Conservation (phyloP, 1,140 invertebrate genomes). For the Cherax quadricarinatus region DNA sequence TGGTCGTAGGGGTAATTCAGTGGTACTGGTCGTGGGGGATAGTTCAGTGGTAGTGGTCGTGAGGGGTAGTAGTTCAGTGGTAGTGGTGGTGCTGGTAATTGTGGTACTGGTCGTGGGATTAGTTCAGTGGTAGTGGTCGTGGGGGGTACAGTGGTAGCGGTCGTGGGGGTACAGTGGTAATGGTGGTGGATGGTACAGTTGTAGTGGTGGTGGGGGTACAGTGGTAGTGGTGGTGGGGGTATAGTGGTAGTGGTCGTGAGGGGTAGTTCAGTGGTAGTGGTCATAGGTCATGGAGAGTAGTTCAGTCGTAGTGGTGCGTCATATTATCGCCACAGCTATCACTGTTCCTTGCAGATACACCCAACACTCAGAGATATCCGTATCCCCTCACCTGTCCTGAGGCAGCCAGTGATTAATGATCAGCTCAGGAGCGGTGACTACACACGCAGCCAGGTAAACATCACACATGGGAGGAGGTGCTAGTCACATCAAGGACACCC, state of each 20-base stretch:
- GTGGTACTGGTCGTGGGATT: not conserved
- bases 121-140: no score
- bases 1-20: no score
- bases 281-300: not conserved
- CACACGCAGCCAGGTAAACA: conserved; percentile 9
- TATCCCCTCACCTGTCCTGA: not conserved
- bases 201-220: no score
- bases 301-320: no score
- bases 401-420: not conserved
- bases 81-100: not conserved
- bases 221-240: not conserved
- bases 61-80: no score
- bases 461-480: conserved; percentile 1
- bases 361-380: not conserved
- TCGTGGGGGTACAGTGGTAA: not conserved
- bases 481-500: conserved; percentile 4
- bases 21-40: not conserved
- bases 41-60: no score
- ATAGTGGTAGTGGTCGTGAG: not conserved
- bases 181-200: not conserved
- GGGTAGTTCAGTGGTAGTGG: no score
- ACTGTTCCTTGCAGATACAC: not conserved
- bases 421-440: not conserved
- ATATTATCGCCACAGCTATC: not conserved
- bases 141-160: not conserved